Conservation (phyloP, 2,797 vertebrate genomes). For the Lithobates pipiens region DNA sequence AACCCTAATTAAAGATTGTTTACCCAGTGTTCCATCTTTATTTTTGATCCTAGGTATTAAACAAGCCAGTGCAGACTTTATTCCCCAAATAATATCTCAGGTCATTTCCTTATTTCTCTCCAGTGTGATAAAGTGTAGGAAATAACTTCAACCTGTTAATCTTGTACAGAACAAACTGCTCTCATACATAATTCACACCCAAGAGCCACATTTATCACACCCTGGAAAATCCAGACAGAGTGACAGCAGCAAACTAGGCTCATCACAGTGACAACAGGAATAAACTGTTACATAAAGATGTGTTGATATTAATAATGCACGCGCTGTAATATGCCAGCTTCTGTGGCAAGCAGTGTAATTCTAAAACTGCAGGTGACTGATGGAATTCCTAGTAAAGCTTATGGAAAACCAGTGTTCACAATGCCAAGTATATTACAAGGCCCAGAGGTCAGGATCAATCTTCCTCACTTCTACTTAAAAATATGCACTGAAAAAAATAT, state of each 20-base stretch:
- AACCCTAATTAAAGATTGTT: not conserved
- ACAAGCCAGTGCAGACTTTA: not conserved
- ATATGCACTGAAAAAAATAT: slow-evolving; percentile 18
- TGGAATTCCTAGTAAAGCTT: not conserved
- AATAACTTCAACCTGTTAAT: slow-evolving; percentile 25
- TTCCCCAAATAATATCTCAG: not conserved
- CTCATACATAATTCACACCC: slow-evolving; percentile 50
- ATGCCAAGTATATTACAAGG: slow-evolving; percentile 4
- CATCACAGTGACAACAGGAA: slow-evolving; percentile 39
- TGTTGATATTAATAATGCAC: slow-evolving; percentile 41
- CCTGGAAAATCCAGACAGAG: slow-evolving; percentile 15
- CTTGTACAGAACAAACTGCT: slow-evolving; percentile 29
- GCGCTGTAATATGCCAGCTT: slow-evolving; percentile 6
- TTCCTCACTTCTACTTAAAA: slow-evolving; percentile 21
- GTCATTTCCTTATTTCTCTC: not conserved
- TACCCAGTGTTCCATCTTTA: not conserved
- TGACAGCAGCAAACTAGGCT: slow-evolving; percentile 42
- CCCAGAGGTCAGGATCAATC: slow-evolving; percentile 14
- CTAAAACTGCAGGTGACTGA: slow-evolving; percentile 6
- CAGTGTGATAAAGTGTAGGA: slow-evolving; percentile 11
- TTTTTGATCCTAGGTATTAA: not conserved
- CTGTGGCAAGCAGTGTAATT: not conserved
- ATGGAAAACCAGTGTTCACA: not conserved
- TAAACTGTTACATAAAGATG: slow-evolving; percentile 48
- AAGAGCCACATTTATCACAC: slow-evolving; percentile 51